Conservation (phyloP, 37 sponge, comb jelly and placozoan species). For the Ephydatia muelleri region DNA sequence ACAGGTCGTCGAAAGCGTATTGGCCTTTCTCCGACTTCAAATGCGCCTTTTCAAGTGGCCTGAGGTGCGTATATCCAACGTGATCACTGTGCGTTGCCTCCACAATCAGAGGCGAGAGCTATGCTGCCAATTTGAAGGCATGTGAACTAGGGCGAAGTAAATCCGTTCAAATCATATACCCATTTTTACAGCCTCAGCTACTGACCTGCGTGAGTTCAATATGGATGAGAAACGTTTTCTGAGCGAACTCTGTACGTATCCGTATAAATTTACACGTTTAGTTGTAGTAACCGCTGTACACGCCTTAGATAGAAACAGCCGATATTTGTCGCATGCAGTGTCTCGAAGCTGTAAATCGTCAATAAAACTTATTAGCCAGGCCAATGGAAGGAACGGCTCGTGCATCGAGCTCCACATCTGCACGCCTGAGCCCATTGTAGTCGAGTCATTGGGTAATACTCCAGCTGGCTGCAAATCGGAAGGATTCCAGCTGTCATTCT, state of each 20-base stretch:
- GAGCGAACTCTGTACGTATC: conserved; percentile 22
- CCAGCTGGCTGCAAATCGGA: background rate
- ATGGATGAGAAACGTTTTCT: conserved; percentile 41
- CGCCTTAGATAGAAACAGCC: background rate
- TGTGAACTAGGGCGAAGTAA: background rate
- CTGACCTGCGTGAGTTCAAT: conserved; percentile 25
- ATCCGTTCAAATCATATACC: background rate
- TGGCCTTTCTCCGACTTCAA: conserved; percentile 17
- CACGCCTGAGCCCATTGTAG: background rate
- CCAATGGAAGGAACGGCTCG: background rate
- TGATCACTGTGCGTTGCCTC: background rate
- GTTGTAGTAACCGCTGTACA: background rate
- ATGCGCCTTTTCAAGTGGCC: background rate
- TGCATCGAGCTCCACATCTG: background rate
- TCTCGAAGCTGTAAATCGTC: background rate
- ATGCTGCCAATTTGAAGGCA: background rate
- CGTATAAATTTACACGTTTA: background rate
- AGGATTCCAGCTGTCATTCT: background rate
- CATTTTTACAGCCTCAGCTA: background rate
- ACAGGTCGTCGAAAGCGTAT: conserved; percentile 14
- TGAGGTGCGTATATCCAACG: background rate
- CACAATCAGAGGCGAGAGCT: background rate
- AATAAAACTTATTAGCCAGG: background rate
- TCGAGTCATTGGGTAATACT: background rate
- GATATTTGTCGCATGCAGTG: background rate